A percentile compares a stretch with the other conserved stretches of the same genome.
phyloP scores from a whole-genome alignment of 2,888 invertebrate genomes.

The Agrochola litura region DNA sequence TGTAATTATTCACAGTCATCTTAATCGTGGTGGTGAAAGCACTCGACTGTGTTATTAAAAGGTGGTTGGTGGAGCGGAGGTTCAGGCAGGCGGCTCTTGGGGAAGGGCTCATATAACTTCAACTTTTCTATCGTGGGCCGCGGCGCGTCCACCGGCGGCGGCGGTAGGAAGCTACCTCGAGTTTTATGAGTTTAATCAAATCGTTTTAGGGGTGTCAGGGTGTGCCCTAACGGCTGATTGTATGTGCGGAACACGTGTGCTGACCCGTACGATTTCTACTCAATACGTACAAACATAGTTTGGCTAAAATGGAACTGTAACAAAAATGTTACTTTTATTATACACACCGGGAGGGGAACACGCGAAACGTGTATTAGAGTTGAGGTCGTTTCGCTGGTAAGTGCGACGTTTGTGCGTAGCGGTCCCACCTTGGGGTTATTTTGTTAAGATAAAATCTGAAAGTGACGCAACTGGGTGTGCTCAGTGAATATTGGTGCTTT shows the following conservation, averaged over 20 bases:
- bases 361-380: conserved; percentile 80
- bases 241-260: conserved; percentile 83
- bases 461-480: conserved; percentile 56
- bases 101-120: conserved; percentile 80
- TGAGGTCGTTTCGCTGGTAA: conserved; percentile 71
- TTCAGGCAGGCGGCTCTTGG: conserved; percentile 76
- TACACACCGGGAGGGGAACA: conserved; percentile 73
- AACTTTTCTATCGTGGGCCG: conserved; percentile 75
- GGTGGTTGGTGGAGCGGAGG: conserved; percentile 76
- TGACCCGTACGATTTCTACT: conserved; percentile 76
- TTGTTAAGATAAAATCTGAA: conserved; percentile 71
- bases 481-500: conserved; percentile 55
- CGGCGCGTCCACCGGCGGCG: conserved; percentile 62
- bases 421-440: conserved; percentile 69
- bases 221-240: conserved; percentile 83
- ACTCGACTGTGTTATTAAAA: conserved; percentile 89
- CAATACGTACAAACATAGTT: conserved; percentile 72
- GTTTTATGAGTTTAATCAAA: conserved; percentile 90
- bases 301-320: conserved; percentile 73
- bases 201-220: conserved; percentile 85
- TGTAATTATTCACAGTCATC: conserved; percentile 82
- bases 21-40: conserved; percentile 85
- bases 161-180: conserved; percentile 76
- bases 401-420: conserved; percentile 72
- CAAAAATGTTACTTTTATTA: conserved; percentile 77